phyloP scores from a whole-genome alignment of 2,113 vertebrate species.

The Lampris incognitus region DNA sequence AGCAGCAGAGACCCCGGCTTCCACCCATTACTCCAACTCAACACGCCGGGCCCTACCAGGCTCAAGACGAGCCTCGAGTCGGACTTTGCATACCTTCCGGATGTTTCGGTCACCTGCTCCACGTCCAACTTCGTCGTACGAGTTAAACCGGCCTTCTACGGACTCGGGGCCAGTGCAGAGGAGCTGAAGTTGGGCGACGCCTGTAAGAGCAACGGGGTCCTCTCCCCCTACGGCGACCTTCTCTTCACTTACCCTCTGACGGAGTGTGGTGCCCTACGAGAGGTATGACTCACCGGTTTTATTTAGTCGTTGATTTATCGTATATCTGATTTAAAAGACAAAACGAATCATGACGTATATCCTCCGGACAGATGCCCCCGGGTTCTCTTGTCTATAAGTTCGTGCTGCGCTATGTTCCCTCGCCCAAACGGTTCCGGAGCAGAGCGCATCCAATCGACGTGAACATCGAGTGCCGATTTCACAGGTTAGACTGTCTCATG shows the following conservation, averaged over 20 bases:
- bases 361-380: constrained; percentile 44
- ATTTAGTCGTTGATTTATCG: neutral
- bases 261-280: constrained; percentile 61
- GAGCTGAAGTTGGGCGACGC: constrained; percentile 69
- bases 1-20: neutral
- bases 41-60: neutral
- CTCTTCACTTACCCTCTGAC: constrained; percentile 76
- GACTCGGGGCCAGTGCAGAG: constrained; percentile 51
- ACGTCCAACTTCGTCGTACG: constrained; percentile 64
- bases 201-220: constrained; percentile 74
- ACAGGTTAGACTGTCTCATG: constrained; percentile 56
- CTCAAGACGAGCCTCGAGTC: neutral
- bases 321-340: neutral
- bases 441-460: constrained; percentile 46
- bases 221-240: constrained; percentile 64
- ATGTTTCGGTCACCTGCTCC: constrained; percentile 74
- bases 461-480: constrained; percentile 74
- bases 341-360: neutral
- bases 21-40: neutral
- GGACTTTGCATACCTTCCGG: constrained; percentile 33
- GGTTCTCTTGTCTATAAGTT: constrained; percentile 71
- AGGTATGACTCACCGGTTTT: constrained; percentile 52
- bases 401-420: constrained; percentile 69
- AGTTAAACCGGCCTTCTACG: constrained; percentile 73
- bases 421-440: constrained; percentile 23